A percentile compares a stretch with the other conserved stretches of the same genome.
phyloP scores from a whole-genome alignment of 2,113 vertebrate genomes.

The Prunella himalayana region DNA sequence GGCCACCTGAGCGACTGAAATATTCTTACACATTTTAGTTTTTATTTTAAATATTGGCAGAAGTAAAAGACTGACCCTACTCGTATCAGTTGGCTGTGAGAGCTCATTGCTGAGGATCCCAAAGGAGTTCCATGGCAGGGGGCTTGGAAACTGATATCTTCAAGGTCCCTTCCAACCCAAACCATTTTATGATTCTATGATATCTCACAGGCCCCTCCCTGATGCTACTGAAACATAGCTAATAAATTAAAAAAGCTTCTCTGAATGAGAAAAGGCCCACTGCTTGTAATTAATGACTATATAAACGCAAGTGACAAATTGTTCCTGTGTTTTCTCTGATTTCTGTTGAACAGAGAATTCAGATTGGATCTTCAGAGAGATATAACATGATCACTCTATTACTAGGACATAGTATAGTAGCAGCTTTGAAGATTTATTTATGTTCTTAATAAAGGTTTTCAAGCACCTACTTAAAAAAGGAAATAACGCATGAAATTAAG shows the following conservation, averaged over 20 bases:
- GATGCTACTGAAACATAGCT: background rate
- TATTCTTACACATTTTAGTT: background rate
- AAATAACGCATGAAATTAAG: background rate
- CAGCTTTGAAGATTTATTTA: background rate
- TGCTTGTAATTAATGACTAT: background rate
- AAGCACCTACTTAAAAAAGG: background rate
- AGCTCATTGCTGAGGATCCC: background rate
- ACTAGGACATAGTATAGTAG: background rate
- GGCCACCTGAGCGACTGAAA: background rate
- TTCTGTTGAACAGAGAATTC: background rate
- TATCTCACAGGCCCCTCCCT: background rate
- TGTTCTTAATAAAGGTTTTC: background rate
- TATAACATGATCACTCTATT: rapidly evolving
- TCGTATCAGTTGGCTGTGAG: background rate
- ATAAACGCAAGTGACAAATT: background rate
- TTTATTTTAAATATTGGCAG: background rate
- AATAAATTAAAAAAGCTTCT: background rate
- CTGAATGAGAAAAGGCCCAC: background rate
- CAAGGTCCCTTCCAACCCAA: background rate
- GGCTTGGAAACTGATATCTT: background rate
- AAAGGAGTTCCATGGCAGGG: background rate
- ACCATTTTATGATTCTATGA: background rate
- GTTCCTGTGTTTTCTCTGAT: background rate
- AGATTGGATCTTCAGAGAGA: background rate
- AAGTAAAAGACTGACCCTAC: background rate